Evolutionary conservation across 2,797 vertebrate species (phyloP).

Genomic region (Microcaecilia unicolor): DNA sequence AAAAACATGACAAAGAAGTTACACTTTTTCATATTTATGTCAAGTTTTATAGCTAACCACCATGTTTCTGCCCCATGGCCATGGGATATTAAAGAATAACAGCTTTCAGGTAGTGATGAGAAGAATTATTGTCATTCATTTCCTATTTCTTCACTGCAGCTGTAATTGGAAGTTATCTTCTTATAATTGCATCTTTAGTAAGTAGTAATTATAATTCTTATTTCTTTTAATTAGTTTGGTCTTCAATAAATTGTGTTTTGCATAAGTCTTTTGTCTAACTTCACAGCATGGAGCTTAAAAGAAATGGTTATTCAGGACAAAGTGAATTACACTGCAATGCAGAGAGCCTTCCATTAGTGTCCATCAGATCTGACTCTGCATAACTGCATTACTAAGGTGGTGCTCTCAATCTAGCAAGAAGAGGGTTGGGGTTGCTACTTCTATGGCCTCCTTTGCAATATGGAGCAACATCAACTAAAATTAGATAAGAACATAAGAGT

Average conservation of each 20-base stretch:
- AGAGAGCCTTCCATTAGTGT: too few relatives aligned
- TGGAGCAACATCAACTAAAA: too few relatives aligned
- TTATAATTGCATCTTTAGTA: conserved; percentile 46
- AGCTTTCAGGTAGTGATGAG: conserved; percentile 21
- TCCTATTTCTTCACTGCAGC: conserved; percentile 23
- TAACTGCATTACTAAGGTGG: too few relatives aligned
- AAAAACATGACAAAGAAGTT: too few relatives aligned
- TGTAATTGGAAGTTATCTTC: conserved; percentile 46
- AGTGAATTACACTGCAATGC: too few relatives aligned
- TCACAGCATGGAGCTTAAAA: conserved; percentile 7
- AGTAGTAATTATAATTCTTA: conserved; percentile 52
- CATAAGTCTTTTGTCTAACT: conserved; percentile 11
- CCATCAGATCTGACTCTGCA: too few relatives aligned
- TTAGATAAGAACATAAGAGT: too few relatives aligned
- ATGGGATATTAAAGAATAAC: conserved; percentile 37
- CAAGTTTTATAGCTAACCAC: conserved; percentile 8
- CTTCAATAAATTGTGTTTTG: conserved; percentile 24
- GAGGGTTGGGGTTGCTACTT: too few relatives aligned
- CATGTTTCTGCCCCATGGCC: conserved; percentile 20
- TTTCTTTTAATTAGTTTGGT: conserved; percentile 37
- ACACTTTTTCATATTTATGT: conserved; percentile 9
- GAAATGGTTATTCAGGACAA: too few relatives aligned
- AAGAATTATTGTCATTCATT: conserved; percentile 32
- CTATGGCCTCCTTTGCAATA: too few relatives aligned
- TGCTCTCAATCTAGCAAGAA: too few relatives aligned